These are phyloP conservation scores for Trissolcus basalis DNA, from an alignment of 1,140 invertebrate species.

Conservation along the genomic window DNA sequence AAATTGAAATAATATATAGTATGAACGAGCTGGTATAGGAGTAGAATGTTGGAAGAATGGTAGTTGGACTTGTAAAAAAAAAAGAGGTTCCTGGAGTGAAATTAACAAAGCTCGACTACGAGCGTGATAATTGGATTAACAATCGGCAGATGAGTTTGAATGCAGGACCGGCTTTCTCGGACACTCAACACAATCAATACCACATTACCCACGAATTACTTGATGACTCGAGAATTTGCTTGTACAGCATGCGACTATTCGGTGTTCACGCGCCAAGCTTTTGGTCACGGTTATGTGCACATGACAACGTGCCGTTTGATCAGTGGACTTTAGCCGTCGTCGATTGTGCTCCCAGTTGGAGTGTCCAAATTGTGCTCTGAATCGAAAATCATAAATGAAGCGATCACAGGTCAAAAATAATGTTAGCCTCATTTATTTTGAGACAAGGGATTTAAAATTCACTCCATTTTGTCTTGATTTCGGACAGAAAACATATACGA, in stretches of 20 bases:
- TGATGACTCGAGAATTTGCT: slow-evolving; percentile 39
- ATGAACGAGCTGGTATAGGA: too few relatives aligned
- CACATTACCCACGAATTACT: slow-evolving; percentile 50
- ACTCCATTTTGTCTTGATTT: too few relatives aligned
- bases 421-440: too few relatives aligned
- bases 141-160: slow-evolving; percentile 46
- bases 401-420: too few relatives aligned
- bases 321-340: slow-evolving; percentile 27
- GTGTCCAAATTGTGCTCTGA: too few relatives aligned
- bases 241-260: slow-evolving; percentile 30
- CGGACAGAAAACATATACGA: too few relatives aligned
- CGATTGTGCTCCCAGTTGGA: slow-evolving; percentile 27
- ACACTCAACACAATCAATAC: slow-evolving; percentile 41
- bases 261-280: slow-evolving; percentile 13
- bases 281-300: slow-evolving; percentile 24
- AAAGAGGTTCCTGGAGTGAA: slow-evolving; percentile 3
- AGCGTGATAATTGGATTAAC: slow-evolving; percentile 45
- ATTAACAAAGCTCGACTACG: slow-evolving; percentile 27
- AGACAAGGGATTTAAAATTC: too few relatives aligned
- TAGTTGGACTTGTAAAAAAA: neutral
- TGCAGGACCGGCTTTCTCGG: slow-evolving; percentile 25
- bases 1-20: too few relatives aligned
- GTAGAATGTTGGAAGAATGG: too few relatives aligned
- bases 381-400: too few relatives aligned
- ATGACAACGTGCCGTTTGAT: slow-evolving; percentile 41